These are phyloP conservation scores for Argyresthia goedartella DNA, from an alignment of 2,888 invertebrate genomes.

Conservation along the genomic window DNA sequence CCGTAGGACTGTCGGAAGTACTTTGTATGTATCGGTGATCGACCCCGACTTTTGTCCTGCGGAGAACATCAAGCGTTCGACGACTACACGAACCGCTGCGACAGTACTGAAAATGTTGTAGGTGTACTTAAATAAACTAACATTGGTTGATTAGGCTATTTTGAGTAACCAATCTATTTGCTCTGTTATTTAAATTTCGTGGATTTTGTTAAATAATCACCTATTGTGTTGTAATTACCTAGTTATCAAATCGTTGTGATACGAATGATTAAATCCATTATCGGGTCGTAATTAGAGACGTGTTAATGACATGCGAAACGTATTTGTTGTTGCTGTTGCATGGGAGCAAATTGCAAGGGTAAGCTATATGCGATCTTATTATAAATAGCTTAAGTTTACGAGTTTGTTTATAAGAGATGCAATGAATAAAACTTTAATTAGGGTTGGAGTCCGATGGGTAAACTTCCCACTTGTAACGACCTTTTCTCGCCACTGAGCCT, in stretches of 20 bases:
- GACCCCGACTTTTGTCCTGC: background rate
- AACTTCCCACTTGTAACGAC: constrained; percentile 36
- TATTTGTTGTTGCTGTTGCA: too few relatives aligned
- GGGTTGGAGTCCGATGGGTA: constrained; percentile 41
- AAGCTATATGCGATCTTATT: too few relatives aligned
- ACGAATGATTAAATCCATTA: too few relatives aligned
- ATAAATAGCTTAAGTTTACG: too few relatives aligned
- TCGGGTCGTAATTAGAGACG: too few relatives aligned
- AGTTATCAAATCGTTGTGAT: too few relatives aligned
- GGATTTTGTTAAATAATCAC: too few relatives aligned
- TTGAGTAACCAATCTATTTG: background rate
- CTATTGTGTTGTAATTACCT: too few relatives aligned
- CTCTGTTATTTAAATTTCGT: background rate
- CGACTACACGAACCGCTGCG: constrained; percentile 4
- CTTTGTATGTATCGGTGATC: background rate
- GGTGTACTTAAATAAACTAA: background rate
- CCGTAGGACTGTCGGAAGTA: background rate
- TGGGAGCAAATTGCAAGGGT: too few relatives aligned
- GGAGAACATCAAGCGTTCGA: background rate
- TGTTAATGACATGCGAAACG: too few relatives aligned
- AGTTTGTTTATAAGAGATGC: background rate
- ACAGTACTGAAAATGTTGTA: background rate
- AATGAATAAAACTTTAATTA: constrained; percentile 52
- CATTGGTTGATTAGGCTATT: background rate
- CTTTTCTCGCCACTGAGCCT: constrained; percentile 33